Conservation (phyloP, 2,888 invertebrate genomes). For the Baronia brevicornis region DNA sequence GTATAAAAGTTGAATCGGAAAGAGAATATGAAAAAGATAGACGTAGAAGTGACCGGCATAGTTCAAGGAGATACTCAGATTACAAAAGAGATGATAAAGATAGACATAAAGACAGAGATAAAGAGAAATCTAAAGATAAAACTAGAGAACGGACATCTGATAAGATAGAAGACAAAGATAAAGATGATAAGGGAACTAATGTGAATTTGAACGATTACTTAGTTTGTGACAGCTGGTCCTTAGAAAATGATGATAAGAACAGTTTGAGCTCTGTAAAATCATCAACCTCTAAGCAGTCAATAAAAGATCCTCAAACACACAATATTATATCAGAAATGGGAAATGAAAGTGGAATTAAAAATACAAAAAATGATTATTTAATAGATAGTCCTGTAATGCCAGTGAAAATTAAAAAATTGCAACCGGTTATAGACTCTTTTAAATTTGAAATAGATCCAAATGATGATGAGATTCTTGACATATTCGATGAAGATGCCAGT, state of each 20-base stretch:
- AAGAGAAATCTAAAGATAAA: constrained; percentile 23
- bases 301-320: constrained; percentile 20
- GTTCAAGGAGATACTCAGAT: constrained; percentile 23
- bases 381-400: constrained; percentile 21
- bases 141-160: constrained; percentile 20
- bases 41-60: constrained; percentile 27
- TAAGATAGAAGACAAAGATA: constrained; percentile 21
- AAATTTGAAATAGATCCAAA: constrained; percentile 61
- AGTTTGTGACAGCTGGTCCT: constrained; percentile 68
- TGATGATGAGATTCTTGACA: constrained; percentile 48
- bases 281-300: constrained; percentile 18
- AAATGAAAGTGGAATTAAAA: constrained; percentile 26
- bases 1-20: constrained; percentile 19
- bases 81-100: constrained; percentile 28
- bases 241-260: constrained; percentile 58
- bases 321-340: constrained; percentile 30
- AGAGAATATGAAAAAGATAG: constrained; percentile 22
- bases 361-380: constrained; percentile 20
- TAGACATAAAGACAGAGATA: constrained; percentile 27
- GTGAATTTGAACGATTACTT: constrained; percentile 59
- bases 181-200: constrained; percentile 48
- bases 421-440: constrained; percentile 60
- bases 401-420: constrained; percentile 40
- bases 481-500: constrained; percentile 41
- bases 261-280: constrained; percentile 30